A percentile compares a stretch with the other conserved stretches of the same genome.
These are phyloP conservation scores for Austrolebias charrua DNA, from an alignment of 2,797 vertebrate species.

Conservation along the genomic window DNA sequence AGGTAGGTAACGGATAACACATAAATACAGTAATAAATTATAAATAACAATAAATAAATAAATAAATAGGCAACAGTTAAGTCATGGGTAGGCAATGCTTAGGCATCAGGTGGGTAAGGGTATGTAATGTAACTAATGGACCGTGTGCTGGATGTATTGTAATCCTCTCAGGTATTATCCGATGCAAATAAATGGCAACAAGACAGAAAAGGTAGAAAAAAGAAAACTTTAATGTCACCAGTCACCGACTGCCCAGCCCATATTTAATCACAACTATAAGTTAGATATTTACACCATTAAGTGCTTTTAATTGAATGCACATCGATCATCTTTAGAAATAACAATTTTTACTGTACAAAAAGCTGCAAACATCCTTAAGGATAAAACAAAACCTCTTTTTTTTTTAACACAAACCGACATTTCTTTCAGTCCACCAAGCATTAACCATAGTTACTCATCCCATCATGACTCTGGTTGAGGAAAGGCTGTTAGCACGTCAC, in stretches of 20 bases:
- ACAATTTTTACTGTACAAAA: slow-evolving; percentile 80
- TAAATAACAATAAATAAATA: no score
- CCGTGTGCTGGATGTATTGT: no score
- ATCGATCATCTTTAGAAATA: slow-evolving; percentile 69
- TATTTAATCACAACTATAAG: slow-evolving; percentile 70
- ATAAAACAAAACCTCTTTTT: slow-evolving; percentile 36
- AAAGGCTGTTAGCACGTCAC: slow-evolving; percentile 40
- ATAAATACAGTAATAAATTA: no score
- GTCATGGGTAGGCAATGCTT: no score
- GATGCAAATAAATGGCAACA: background rate
- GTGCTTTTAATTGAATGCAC: slow-evolving; percentile 62
- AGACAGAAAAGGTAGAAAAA: slow-evolving; percentile 51
- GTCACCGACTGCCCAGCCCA: slow-evolving; percentile 49
- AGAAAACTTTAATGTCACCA: slow-evolving; percentile 69
- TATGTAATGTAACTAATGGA: no score
- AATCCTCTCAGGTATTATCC: no score
- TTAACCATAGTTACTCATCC: background rate
- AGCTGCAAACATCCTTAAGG: slow-evolving; percentile 61
- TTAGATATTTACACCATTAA: slow-evolving; percentile 81
- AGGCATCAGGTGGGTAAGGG: no score
- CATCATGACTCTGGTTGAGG: background rate
- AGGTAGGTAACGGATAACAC: no score
- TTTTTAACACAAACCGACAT: slow-evolving; percentile 8
- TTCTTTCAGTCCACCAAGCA: background rate
- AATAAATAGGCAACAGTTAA: no score